Conservation (phyloP, 2,888 invertebrate genomes). For the Tromatobia lineatoria region DNA sequence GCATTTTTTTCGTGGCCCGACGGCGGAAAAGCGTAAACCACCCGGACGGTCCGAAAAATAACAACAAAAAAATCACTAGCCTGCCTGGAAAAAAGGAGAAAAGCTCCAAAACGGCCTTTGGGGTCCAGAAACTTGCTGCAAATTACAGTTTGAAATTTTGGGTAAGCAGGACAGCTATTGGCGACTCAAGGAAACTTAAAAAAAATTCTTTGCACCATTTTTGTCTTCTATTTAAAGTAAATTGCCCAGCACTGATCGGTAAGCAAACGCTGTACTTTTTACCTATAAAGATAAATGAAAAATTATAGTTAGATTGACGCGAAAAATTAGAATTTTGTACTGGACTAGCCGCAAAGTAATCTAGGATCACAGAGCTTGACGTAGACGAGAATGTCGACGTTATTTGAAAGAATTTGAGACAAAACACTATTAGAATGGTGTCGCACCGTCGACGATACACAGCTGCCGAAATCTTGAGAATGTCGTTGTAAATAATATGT, state of each 20-base stretch:
- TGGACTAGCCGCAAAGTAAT: slow-evolving; percentile 45
- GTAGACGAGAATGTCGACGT: slow-evolving; percentile 46
- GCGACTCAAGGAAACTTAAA: background rate
- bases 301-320: slow-evolving; percentile 16
- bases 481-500: slow-evolving; percentile 69
- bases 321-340: slow-evolving; percentile 64
- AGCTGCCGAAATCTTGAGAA: slow-evolving; percentile 60
- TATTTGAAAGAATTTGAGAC: slow-evolving; percentile 3
- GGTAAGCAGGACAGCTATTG: background rate
- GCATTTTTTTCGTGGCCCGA: background rate
- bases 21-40: background rate
- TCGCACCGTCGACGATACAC: slow-evolving; percentile 40
- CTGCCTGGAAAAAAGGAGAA: slow-evolving; percentile 16
- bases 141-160: background rate
- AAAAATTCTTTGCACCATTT: slow-evolving; percentile 9
- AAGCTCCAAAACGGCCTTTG: background rate
- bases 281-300: slow-evolving; percentile 13
- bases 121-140: background rate
- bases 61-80: slow-evolving; percentile 34
- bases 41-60: slow-evolving; percentile 25
- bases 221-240: background rate
- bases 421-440: slow-evolving; percentile 12
- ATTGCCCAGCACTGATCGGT: slow-evolving; percentile 3
- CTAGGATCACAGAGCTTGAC: slow-evolving; percentile 54
- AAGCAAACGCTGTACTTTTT: slow-evolving; percentile 7